phyloP scores from a whole-genome alignment of 2,888 invertebrate species.

The Mactromeris polynyma region DNA sequence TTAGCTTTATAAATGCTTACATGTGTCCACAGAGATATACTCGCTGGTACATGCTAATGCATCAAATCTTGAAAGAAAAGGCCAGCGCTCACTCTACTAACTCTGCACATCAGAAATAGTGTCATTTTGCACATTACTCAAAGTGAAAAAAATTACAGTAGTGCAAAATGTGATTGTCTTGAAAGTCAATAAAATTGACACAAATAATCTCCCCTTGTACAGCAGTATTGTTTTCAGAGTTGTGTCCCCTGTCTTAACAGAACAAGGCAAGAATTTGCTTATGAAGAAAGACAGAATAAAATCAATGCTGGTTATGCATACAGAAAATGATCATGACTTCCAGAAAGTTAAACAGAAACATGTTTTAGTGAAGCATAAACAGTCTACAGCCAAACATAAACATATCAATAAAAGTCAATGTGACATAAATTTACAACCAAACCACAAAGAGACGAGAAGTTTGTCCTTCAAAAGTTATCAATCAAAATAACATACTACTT shows the following conservation, averaged over 20 bases:
- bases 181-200: background rate
- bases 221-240: background rate
- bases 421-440: no score
- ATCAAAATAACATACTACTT: background rate
- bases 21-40: no score
- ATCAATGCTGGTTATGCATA: conserved; percentile 21
- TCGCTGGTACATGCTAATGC: no score
- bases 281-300: background rate
- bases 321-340: conserved; percentile 17
- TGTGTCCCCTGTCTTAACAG: background rate
- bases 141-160: no score
- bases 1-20: no score
- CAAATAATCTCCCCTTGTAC: background rate
- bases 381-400: background rate
- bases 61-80: no score
- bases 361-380: background rate
- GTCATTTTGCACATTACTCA: no score
- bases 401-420: background rate
- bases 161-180: no score
- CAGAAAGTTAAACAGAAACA: background rate
- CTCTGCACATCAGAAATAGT: no score
- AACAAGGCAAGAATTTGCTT: background rate
- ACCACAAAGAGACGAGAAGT: conserved; percentile 17
- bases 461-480: background rate
- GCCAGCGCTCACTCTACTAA: no score